These are phyloP conservation scores for Theonella swinhoei DNA, from an alignment of 37 sponge, comb jelly and placozoan genomes.

Conservation along the genomic window DNA sequence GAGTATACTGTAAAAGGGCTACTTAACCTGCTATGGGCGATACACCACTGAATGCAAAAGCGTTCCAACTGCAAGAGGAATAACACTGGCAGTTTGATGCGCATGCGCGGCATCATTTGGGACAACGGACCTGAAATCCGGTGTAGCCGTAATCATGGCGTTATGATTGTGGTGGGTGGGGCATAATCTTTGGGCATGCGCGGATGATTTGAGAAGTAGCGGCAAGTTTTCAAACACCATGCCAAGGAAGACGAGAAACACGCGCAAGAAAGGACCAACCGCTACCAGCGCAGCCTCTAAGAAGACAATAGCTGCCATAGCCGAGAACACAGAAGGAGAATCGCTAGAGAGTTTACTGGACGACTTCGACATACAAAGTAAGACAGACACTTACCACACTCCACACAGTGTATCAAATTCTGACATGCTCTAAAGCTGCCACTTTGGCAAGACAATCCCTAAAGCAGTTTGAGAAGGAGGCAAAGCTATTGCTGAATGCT, in stretches of 20 bases:
- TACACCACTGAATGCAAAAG: too few relatives aligned
- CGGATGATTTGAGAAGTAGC: background rate
- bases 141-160: too few relatives aligned
- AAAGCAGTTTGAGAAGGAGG: conserved; percentile 24
- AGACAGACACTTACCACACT: background rate
- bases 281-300: background rate
- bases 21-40: too few relatives aligned
- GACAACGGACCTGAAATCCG: too few relatives aligned
- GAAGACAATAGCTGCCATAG: background rate
- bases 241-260: conserved; percentile 16
- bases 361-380: conserved; percentile 24
- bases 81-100: too few relatives aligned
- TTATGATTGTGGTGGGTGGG: background rate
- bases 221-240: background rate
- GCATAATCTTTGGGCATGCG: too few relatives aligned
- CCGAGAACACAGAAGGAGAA: background rate
- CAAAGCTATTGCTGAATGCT: conserved; percentile 2
- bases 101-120: too few relatives aligned
- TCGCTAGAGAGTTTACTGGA: background rate
- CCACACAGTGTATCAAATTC: too few relatives aligned
- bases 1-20: too few relatives aligned
- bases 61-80: too few relatives aligned
- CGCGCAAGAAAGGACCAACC: background rate
- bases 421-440: conserved; percentile 15
- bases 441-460: background rate